Percentiles rank a stretch among this genome's conserved stretches.
phyloP scores from a whole-genome alignment of 2,113 vertebrate genomes.

The Percopsis transmontana region DNA sequence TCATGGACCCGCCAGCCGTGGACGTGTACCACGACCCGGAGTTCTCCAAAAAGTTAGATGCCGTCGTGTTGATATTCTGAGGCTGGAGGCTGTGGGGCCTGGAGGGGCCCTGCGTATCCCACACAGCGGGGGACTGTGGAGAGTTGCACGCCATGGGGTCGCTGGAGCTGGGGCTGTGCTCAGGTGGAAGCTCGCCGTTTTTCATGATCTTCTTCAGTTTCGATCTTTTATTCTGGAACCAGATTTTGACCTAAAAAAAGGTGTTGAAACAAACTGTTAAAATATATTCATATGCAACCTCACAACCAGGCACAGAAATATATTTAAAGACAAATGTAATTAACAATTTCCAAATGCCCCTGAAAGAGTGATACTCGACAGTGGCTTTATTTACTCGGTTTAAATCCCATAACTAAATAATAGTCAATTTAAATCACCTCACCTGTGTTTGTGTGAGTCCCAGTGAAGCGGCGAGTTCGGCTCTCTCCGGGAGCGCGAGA shows the following conservation, averaged over 20 bases:
- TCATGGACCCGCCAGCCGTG: constrained; percentile 79
- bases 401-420: neutral
- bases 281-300: neutral
- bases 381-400: neutral
- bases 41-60: constrained; percentile 92
- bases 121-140: constrained; percentile 97
- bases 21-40: constrained; percentile 90
- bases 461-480: constrained; percentile 93
- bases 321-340: neutral
- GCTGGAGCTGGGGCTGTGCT: constrained; percentile 98
- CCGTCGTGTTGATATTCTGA: constrained; percentile 87
- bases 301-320: neutral
- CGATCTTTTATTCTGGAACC: constrained; percentile 99
- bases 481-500: constrained; percentile 95
- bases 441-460: constrained; percentile 98
- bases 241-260: constrained; percentile 91
- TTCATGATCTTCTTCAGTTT: constrained; percentile 99
- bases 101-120: constrained; percentile 91
- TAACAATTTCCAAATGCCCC: neutral
- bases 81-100: constrained; percentile 86
- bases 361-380: neutral
- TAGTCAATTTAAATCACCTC: constrained; percentile 6
- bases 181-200: constrained; percentile 95
- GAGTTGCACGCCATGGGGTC: constrained; percentile 99
- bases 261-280: neutral